Conservation (phyloP, 2,888 invertebrate genomes). For the Nysson spinosus region DNA sequence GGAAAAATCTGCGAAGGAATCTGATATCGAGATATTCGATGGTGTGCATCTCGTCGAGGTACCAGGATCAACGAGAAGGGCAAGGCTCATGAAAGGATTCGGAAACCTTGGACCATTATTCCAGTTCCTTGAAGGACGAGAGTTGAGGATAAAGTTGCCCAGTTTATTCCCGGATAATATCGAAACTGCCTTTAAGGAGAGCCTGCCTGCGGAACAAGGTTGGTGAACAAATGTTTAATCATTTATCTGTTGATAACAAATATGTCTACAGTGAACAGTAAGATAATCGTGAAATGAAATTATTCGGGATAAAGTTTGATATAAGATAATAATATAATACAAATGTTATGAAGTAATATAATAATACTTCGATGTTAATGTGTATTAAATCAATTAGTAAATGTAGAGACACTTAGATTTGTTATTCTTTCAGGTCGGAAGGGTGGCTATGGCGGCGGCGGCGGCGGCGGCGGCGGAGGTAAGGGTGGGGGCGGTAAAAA, state of each 20-base stretch:
- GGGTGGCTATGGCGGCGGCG: constrained; percentile 28
- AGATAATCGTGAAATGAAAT: too few relatives aligned
- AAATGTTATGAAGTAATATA: too few relatives aligned
- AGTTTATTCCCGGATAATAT: constrained; percentile 84
- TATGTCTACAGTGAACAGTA: too few relatives aligned
- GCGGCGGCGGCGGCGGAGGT: constrained; percentile 78
- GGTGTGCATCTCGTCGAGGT: constrained; percentile 83
- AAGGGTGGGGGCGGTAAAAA: constrained; percentile 75
- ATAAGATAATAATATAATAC: too few relatives aligned
- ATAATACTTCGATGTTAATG: too few relatives aligned
- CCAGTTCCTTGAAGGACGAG: constrained; percentile 85
- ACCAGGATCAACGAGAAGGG: constrained; percentile 79
- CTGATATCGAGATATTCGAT: constrained; percentile 81
- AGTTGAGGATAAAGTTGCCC: constrained; percentile 85
- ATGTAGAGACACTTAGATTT: too few relatives aligned
- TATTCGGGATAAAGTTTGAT: too few relatives aligned
- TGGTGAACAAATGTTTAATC: constrained; percentile 38
- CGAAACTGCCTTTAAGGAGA: constrained; percentile 80
- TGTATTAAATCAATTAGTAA: too few relatives aligned
- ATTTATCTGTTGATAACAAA: too few relatives aligned
- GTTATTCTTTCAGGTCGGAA: constrained; percentile 17
- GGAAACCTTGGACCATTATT: constrained; percentile 81
- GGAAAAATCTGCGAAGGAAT: constrained; percentile 77
- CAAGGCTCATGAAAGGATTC: constrained; percentile 71
- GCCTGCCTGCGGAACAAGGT: constrained; percentile 79